phyloP scores from a whole-genome alignment of 2,113 vertebrate species.

The Oncorhynchus gorbuscha region DNA sequence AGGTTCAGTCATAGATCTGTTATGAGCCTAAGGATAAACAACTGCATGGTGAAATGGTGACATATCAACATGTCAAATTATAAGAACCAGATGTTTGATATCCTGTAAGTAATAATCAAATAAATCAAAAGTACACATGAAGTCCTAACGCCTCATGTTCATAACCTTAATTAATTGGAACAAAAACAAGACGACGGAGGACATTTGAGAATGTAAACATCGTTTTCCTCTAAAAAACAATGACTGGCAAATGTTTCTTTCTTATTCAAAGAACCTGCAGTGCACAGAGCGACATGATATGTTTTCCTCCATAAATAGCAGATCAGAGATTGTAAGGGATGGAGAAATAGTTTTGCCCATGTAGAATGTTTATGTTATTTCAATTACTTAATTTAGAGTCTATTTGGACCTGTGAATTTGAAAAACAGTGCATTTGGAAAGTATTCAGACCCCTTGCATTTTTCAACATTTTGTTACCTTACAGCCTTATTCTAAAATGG shows the following conservation, averaged over 20 bases:
- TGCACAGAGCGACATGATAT: no score
- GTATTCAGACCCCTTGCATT: no score
- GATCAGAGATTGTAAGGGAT: neutral
- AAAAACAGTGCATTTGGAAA: neutral
- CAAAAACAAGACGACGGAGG: no score
- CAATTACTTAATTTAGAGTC: conserved; percentile 9
- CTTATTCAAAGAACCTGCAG: conserved; percentile 3
- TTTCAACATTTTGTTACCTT: no score
- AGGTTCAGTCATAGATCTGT: neutral
- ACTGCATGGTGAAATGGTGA: conserved; percentile 29
- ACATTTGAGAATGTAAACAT: no score
- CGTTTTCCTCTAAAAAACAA: neutral
- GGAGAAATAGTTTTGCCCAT: conserved; percentile 13
- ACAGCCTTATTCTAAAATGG: no score
- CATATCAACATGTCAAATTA: conserved; percentile 32
- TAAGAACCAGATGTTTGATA: conserved; percentile 44
- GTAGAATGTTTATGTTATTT: conserved; percentile 12
- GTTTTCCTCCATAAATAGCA: conserved; percentile 19
- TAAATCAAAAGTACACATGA: conserved; percentile 8
- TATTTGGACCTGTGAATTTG: conserved; percentile 14
- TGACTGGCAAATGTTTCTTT: conserved; percentile 15
- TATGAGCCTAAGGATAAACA: conserved; percentile 1
- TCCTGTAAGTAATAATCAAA: conserved; percentile 16
- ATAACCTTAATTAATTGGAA: no score
- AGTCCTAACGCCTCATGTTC: no score